A percentile compares a stretch with the other conserved stretches of the same genome.
Evolutionary conservation across 2,797 vertebrate species (phyloP).

Genomic region (Lindbergichthys nudifrons): DNA sequence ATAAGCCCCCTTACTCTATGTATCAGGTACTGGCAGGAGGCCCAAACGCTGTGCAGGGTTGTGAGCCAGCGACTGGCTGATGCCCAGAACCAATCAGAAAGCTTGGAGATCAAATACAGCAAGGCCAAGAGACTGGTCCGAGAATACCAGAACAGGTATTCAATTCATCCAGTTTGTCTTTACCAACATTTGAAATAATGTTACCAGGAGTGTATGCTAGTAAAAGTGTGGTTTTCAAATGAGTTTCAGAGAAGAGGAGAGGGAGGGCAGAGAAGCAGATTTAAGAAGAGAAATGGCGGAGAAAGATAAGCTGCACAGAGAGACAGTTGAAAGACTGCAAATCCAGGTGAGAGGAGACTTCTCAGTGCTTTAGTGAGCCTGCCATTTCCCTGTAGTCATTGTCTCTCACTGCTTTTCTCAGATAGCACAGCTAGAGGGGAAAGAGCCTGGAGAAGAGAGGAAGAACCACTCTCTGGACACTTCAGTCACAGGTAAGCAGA

Average conservation of each 20-base stretch:
- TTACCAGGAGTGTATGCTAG: background rate
- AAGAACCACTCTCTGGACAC: slow-evolving; percentile 45
- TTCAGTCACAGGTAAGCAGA: slow-evolving; percentile 56
- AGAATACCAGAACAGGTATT: slow-evolving; percentile 91
- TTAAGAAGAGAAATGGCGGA: slow-evolving; percentile 84
- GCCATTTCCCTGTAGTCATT: slow-evolving; percentile 34
- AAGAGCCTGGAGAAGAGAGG: slow-evolving; percentile 46
- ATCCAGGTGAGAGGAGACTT: slow-evolving; percentile 81
- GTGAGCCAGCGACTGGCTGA: slow-evolving; percentile 91
- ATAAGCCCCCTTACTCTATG: slow-evolving; percentile 28
- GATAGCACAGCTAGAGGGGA: slow-evolving; percentile 55
- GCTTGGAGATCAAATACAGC: slow-evolving; percentile 90
- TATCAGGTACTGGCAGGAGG: slow-evolving; percentile 90
- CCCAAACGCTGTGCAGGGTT: slow-evolving; percentile 91
- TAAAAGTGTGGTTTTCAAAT: slow-evolving; percentile 3
- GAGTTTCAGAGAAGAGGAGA: slow-evolving; percentile 85
- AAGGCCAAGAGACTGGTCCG: slow-evolving; percentile 91
- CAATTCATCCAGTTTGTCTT: slow-evolving; percentile 5
- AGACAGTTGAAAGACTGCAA: slow-evolving; percentile 83
- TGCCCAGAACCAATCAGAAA: slow-evolving; percentile 91
- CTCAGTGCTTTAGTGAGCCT: background rate
- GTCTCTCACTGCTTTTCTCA: slow-evolving; percentile 52
- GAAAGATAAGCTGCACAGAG: slow-evolving; percentile 83
- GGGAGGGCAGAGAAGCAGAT: slow-evolving; percentile 85
- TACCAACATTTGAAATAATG: background rate